Conservation (phyloP, 2,113 vertebrate genomes). For the Pterocles burchelli region DNA sequence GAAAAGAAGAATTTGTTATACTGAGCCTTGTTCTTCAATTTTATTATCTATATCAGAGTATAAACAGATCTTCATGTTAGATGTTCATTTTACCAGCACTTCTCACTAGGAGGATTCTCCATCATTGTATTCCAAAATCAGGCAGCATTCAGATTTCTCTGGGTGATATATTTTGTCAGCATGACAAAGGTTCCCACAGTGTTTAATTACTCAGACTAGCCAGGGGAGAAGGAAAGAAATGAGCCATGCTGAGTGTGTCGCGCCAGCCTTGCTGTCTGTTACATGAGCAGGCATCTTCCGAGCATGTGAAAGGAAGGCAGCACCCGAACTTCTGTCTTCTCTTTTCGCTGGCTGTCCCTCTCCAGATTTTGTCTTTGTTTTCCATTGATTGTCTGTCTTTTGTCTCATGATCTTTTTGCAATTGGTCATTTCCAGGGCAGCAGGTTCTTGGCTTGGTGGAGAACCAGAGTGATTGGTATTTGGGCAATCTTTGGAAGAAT, state of each 20-base stretch:
- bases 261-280: not conserved
- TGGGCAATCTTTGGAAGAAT: slow-evolving; percentile 99
- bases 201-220: slow-evolving; percentile 58
- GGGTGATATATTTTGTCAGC: slow-evolving; percentile 41
- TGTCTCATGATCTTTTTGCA: not conserved
- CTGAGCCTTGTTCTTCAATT: slow-evolving; percentile 8
- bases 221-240: slow-evolving; percentile 35
- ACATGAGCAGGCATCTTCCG: not conserved
- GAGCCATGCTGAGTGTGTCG: not conserved
- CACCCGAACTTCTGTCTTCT: not conserved
- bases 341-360: not conserved
- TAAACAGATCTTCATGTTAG: slow-evolving; percentile 37
- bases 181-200: slow-evolving; percentile 42
- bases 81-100: slow-evolving; percentile 9
- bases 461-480: slow-evolving; percentile 99
- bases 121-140: slow-evolving; percentile 18
- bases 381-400: not conserved
- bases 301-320: not conserved
- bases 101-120: not conserved
- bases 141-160: slow-evolving; percentile 27
- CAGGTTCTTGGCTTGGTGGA: slow-evolving; percentile 97
- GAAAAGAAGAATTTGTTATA: not conserved
- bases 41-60: not conserved
- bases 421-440: slow-evolving; percentile 84
- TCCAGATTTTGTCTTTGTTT: not conserved